phyloP scores from a whole-genome alignment of 1,140 invertebrate genomes.

The Cotesia typhae region DNA sequence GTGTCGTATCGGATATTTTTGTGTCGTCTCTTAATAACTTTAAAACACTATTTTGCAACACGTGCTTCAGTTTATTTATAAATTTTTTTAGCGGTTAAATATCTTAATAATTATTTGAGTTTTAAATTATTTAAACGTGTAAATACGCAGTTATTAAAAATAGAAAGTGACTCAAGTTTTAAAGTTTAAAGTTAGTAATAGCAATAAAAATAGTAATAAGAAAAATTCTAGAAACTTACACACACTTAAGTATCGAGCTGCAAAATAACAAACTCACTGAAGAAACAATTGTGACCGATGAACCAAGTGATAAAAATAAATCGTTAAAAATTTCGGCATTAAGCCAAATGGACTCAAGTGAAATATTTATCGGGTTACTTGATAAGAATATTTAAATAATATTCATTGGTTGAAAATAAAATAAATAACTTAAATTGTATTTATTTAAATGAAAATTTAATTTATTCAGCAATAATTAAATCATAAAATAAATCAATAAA shows the following conservation, averaged over 20 bases:
- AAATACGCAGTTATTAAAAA: too few species aligned
- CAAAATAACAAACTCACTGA: slow-evolving; percentile 17
- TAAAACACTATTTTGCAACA: slow-evolving; percentile 1
- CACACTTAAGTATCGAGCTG: neutral
- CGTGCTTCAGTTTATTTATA: slow-evolving; percentile 16
- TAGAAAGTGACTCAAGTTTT: too few species aligned
- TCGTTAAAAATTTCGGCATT: slow-evolving; percentile 53
- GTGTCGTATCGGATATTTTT: slow-evolving; percentile 36
- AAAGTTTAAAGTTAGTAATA: too few species aligned
- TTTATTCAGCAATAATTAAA: neutral
- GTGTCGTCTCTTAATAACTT: neutral
- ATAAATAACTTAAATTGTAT: too few species aligned
- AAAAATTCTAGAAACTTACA: neutral
- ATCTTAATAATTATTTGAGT: too few species aligned
- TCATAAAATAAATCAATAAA: neutral
- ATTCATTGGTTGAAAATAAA: neutral
- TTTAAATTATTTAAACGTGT: too few species aligned
- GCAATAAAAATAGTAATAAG: neutral
- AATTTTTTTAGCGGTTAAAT: neutral
- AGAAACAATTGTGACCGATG: slow-evolving; percentile 42
- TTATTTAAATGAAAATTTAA: too few species aligned
- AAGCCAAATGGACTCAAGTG: slow-evolving; percentile 49
- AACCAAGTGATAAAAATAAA: slow-evolving; percentile 55
- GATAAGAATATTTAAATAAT: slow-evolving; percentile 52
- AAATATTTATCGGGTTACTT: slow-evolving; percentile 41